Evolutionary conservation across 1,140 invertebrate species (phyloP).

Genomic region (Drosophila athabasca): DNA sequence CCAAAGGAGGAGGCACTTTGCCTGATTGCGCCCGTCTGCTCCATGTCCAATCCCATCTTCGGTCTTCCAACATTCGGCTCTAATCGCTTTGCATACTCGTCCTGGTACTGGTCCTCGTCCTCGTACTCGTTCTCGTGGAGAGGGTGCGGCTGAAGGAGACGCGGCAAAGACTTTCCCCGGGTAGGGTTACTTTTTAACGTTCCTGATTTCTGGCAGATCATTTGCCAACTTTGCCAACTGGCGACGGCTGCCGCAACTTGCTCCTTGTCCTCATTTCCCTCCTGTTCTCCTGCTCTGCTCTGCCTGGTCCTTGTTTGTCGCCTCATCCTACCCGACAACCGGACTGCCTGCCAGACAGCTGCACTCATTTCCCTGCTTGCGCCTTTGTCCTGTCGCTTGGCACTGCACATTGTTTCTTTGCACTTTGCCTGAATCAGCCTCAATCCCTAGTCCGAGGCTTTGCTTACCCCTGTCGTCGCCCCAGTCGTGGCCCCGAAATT

Average conservation of each 20-base stretch:
- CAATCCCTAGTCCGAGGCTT: too few relatives aligned
- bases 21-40: slow-evolving; percentile 76
- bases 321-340: slow-evolving; percentile 2
- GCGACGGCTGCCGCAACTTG: slow-evolving; percentile 13
- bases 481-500: slow-evolving; percentile 61
- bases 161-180: slow-evolving; percentile 18
- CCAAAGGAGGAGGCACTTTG: slow-evolving; percentile 65
- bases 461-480: slow-evolving; percentile 15
- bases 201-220: slow-evolving; percentile 78
- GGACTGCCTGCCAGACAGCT: slow-evolving; percentile 49
- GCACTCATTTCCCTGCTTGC: slow-evolving; percentile 62
- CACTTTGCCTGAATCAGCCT: slow-evolving; percentile 42
- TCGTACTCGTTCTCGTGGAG: background rate
- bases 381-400: slow-evolving; percentile 46
- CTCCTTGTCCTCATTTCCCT: slow-evolving; percentile 10
- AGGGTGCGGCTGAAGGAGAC: slow-evolving; percentile 7
- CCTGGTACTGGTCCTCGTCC: too few relatives aligned
- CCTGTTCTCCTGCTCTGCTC: background rate
- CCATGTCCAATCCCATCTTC: slow-evolving; percentile 40
- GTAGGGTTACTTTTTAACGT: slow-evolving; percentile 61
- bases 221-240: slow-evolving; percentile 66
- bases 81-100: slow-evolving; percentile 55
- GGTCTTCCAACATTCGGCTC: slow-evolving; percentile 45
- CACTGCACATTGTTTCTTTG: slow-evolving; percentile 73
- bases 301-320: too few relatives aligned